Conservation (phyloP, 2,797 vertebrate genomes). For the Synanceia verrucosa region DNA sequence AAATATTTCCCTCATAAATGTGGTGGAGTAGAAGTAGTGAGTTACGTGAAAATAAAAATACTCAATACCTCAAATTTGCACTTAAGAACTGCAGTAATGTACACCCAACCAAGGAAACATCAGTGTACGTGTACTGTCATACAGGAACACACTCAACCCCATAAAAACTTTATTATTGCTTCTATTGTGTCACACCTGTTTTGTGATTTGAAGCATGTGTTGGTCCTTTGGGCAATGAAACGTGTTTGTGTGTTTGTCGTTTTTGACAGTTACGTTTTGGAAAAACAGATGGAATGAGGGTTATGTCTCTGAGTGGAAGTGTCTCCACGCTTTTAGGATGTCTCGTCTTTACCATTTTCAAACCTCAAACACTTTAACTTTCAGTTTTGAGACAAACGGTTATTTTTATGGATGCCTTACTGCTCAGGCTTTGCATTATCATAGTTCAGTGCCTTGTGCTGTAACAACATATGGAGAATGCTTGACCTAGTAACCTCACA, state of each 20-base stretch:
- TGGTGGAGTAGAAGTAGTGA: background rate
- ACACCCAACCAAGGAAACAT: background rate
- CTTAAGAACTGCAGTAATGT: background rate
- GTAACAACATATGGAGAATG: background rate
- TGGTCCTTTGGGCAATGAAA: slow-evolving; percentile 1
- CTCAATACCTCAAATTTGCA: no score
- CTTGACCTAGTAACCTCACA: background rate
- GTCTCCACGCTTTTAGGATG: background rate
- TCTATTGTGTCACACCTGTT: slow-evolving; percentile 3
- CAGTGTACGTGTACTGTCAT: background rate
- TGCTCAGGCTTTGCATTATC: background rate
- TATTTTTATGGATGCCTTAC: background rate
- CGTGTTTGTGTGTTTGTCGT: slow-evolving; percentile 1
- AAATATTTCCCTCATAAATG: background rate
- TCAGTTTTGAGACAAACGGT: background rate
- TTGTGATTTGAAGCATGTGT: slow-evolving; percentile 12
- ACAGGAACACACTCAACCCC: slow-evolving; percentile 8
- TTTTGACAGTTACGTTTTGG: background rate
- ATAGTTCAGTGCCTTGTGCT: background rate
- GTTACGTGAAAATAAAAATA: no score
- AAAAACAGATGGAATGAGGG: background rate
- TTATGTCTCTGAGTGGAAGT: background rate
- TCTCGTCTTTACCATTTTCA: background rate
- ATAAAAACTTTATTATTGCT: background rate
- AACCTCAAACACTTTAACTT: background rate